Evolutionary conservation across 2,797 vertebrate genomes (phyloP).

Genomic region (Varecia variegata): DNA sequence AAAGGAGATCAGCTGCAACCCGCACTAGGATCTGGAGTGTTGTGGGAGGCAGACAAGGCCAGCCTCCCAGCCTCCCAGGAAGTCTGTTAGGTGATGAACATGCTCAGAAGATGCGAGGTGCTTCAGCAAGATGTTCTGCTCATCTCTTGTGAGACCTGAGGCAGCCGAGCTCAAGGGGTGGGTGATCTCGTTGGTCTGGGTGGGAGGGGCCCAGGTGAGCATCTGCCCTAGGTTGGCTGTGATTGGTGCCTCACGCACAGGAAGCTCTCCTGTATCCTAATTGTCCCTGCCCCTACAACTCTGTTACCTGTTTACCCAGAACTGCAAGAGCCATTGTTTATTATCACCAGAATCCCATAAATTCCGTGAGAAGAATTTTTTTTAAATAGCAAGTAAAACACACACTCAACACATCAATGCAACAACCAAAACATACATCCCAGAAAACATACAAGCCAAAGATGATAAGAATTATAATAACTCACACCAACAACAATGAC

Average conservation of each 20-base stretch:
- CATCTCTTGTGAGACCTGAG: background rate
- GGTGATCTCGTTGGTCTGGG: background rate
- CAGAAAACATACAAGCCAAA: background rate
- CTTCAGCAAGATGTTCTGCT: background rate
- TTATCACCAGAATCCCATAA: background rate
- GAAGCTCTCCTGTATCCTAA: background rate
- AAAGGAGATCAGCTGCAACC: background rate
- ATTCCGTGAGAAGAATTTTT: background rate
- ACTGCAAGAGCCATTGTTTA: background rate
- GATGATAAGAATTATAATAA: background rate
- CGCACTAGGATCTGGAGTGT: background rate
- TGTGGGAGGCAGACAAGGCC: background rate
- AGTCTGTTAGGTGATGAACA: background rate
- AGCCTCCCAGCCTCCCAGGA: background rate
- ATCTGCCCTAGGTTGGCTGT: background rate
- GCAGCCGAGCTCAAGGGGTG: background rate
- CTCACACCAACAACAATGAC: background rate
- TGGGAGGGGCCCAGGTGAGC: background rate
- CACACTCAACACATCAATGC: background rate
- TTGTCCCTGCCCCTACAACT: background rate
- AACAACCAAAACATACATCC: background rate
- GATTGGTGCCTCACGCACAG: background rate
- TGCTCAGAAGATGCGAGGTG: background rate
- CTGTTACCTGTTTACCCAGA: background rate
- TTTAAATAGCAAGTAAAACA: background rate